phyloP scores from a whole-genome alignment of 2,888 invertebrate species.

The Agrochola macilenta region DNA sequence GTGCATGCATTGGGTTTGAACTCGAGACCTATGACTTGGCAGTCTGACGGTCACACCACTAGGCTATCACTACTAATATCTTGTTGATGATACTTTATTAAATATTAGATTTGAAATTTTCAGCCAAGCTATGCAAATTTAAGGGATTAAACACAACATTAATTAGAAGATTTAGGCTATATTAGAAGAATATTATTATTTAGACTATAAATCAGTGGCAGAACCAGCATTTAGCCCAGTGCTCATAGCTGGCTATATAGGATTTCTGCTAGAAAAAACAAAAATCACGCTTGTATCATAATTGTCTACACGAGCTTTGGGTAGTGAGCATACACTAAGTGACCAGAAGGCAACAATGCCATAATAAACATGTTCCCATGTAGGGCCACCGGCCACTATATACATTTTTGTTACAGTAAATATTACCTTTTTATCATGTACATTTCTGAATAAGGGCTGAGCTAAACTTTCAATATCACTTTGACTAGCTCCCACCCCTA shows the following conservation, averaged over 20 bases:
- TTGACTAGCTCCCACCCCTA: conserved; percentile 96
- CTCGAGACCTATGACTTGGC: too few species aligned
- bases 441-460: conserved; percentile 94
- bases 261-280: background rate
- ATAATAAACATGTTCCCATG: background rate
- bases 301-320: background rate
- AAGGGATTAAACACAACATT: background rate
- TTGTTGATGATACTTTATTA: background rate
- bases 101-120: background rate
- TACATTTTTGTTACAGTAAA: background rate
- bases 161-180: background rate
- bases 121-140: background rate
- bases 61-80: too few species aligned
- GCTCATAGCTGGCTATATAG: background rate
- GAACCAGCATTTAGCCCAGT: background rate
- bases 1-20: too few species aligned
- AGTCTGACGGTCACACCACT: too few species aligned
- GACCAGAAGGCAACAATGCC: background rate
- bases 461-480: conserved; percentile 96
- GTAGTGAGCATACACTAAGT: background rate
- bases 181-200: too few species aligned
- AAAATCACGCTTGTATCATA: background rate
- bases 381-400: background rate
- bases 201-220: background rate
- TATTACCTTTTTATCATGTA: conserved; percentile 93